A percentile compares a stretch with the other conserved stretches of the same genome.
Evolutionary conservation across 1,140 invertebrate genomes (phyloP).

Genomic region (Drosophila pectinifera): DNA sequence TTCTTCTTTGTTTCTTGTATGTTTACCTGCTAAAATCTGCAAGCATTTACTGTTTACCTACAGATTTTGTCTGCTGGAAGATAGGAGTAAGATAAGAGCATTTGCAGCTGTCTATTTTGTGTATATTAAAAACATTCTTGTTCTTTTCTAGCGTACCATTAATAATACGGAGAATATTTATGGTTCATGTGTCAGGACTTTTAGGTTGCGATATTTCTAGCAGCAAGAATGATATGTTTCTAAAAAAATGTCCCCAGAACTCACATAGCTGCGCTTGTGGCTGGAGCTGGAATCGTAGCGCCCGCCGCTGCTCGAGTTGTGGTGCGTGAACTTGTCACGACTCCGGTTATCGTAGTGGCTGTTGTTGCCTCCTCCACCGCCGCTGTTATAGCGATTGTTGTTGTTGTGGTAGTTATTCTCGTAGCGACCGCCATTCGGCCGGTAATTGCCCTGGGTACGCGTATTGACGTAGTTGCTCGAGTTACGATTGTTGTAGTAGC

Average conservation of each 20-base stretch:
- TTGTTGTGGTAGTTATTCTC: constrained; percentile 71
- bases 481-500: constrained; percentile 75
- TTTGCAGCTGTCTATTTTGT: background rate
- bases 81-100: background rate
- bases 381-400: constrained; percentile 57
- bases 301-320: constrained; percentile 65
- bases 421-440: constrained; percentile 67
- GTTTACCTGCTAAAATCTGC: background rate
- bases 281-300: constrained; percentile 71
- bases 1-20: background rate
- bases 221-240: background rate
- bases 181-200: too few relatives aligned
- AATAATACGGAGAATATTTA: too few relatives aligned
- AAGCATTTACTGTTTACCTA: background rate
- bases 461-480: constrained; percentile 78
- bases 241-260: constrained; percentile 7
- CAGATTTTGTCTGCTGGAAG: background rate
- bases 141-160: background rate
- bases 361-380: constrained; percentile 44
- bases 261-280: constrained; percentile 79
- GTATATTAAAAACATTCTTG: too few relatives aligned
- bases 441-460: constrained; percentile 72
- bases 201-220: too few relatives aligned
- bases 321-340: constrained; percentile 69
- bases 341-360: constrained; percentile 74